Evolutionary conservation across 2,797 vertebrate genomes (phyloP), one percentile per base, ranked within the genome.

Genomic region (Acipenser oxyrinchus): DNA sequence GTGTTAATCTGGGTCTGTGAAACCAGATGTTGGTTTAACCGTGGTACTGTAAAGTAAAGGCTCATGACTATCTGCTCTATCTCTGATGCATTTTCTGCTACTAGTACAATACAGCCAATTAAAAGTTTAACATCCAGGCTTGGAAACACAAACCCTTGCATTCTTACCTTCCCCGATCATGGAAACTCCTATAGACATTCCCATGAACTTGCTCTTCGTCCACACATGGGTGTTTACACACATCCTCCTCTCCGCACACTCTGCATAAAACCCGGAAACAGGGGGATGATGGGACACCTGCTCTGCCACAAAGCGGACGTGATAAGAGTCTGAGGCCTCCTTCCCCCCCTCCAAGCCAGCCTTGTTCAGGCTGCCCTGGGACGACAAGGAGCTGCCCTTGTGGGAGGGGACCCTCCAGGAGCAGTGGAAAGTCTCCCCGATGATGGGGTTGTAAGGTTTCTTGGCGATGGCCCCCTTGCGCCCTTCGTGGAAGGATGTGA

Each of bases 161-260:
- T 37, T 18, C 85, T 85, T 77, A 99, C 97, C 97, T 85, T 99
- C 97, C 10, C 96, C 97, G 15, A 96, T 84, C 95, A 99, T 99
- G 0, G 95, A 95, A 62, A 99, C 97, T 0, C 97, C 96, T 66
- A 99, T 98, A 2, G 97, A 99, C 97, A 99, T 99, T 62, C 97
- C 97, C 87, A 99, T 93, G 86, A 99, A 99, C 87, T 99, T 99
- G 88, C 97, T 99, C 82, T 96, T 99, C 80, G 97, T 99, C 97
- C 97, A 99, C 75, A 99, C 91, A 0, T 98, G 96, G 0, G 95
- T 94, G 72, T 95, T 99, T 69, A 98, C 94, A 58, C 96, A 98
- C 85, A 99, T 95, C 73, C 83, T 89, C 75, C 85, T 93, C 79
- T 99, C 97, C 10, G 80, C 88, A 76, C 96, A 99, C 76, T 99